These are phyloP conservation scores for Chloropsis hardwickii DNA, from an alignment of 2,113 vertebrate genomes.

Conservation along the genomic window DNA sequence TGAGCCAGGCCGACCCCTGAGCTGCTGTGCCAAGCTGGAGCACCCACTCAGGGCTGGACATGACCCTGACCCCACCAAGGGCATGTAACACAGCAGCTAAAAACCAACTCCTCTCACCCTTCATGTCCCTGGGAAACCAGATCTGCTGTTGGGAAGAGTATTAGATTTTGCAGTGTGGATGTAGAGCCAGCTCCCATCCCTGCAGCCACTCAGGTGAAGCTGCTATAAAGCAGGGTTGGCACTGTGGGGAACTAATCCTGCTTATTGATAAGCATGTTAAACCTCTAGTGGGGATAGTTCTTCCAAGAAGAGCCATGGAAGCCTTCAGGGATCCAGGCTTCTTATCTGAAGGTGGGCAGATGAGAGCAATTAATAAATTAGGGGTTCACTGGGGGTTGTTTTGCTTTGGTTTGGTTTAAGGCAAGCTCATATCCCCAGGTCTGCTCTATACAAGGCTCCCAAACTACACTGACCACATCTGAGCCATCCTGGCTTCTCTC, in stretches of 20 bases:
- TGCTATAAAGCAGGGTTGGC: neutral
- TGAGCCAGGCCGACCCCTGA: neutral
- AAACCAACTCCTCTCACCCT: neutral
- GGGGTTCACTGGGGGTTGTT: accelerated
- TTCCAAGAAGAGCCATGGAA: neutral
- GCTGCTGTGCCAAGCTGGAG: neutral
- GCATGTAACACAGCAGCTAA: neutral
- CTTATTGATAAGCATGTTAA: neutral
- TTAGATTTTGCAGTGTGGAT: neutral
- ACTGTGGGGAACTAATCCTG: neutral
- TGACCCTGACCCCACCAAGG: neutral
- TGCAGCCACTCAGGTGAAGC: neutral
- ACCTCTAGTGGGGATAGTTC: neutral
- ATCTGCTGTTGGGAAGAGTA: neutral
- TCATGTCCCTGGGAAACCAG: neutral
- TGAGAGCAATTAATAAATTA: neutral
- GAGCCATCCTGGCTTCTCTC: neutral
- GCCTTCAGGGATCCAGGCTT: neutral
- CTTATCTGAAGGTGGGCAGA: neutral
- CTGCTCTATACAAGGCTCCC: neutral
- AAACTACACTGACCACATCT: neutral
- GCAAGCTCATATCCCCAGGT: neutral
- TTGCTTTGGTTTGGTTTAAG: neutral
- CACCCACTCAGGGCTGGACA: neutral
- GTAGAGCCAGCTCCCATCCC: neutral